A percentile compares a stretch with the other conserved stretches of the same genome.
phyloP scores from a whole-genome alignment of 2,797 vertebrate species.

The Sylvia borin region DNA sequence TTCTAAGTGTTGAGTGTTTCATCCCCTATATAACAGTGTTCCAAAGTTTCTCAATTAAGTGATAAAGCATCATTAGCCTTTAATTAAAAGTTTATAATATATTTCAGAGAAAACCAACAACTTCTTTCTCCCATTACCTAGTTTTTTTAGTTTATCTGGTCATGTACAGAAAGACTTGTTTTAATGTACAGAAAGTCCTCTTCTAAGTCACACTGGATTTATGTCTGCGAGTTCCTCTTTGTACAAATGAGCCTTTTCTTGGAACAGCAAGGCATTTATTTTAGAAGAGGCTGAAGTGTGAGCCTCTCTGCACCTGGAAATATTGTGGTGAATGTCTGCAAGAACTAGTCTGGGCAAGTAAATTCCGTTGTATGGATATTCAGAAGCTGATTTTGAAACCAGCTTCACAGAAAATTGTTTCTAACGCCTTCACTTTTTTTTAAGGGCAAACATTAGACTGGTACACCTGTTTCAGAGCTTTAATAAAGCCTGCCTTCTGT shows the following conservation, averaged over 20 bases:
- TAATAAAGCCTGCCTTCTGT: neutral
- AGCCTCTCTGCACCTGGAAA: neutral
- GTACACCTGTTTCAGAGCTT: neutral
- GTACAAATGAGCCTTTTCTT: neutral
- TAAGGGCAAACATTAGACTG: neutral
- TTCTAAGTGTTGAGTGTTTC: neutral
- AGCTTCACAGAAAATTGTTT: neutral
- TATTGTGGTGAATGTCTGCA: neutral
- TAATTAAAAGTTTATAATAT: neutral
- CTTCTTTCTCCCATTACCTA: neutral
- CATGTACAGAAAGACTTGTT: neutral
- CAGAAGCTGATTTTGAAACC: neutral
- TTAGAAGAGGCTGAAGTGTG: neutral
- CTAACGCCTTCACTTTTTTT: neutral
- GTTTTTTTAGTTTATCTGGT: neutral
- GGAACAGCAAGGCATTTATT: neutral
- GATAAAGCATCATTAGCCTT: neutral
- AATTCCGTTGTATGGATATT: neutral
- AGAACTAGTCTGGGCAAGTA: neutral
- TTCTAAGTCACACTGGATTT: neutral
- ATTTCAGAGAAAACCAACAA: neutral
- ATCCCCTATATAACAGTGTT: neutral
- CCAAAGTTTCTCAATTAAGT: neutral
- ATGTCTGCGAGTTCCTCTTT: neutral
- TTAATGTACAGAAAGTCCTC: neutral